Conservation (phyloP, 2,888 invertebrate genomes). For the Itoplectis maculator region DNA sequence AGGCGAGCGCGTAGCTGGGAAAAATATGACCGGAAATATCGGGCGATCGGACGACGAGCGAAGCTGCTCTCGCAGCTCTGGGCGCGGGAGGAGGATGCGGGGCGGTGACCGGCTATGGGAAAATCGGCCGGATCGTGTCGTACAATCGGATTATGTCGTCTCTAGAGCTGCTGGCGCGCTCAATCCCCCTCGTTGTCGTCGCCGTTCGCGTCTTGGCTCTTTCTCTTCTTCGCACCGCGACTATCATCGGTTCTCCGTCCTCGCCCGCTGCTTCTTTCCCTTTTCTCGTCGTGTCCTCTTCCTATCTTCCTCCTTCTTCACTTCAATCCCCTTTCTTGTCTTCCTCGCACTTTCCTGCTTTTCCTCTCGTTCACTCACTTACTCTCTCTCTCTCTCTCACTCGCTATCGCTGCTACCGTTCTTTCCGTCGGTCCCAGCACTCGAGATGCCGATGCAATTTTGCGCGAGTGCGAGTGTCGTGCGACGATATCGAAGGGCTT, state of each 20-base stretch:
- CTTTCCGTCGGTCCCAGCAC: conserved; percentile 37
- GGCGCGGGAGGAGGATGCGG: background rate
- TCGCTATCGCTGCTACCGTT: conserved; percentile 2
- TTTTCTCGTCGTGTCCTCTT: background rate
- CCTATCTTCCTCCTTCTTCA: background rate
- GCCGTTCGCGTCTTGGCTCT: conserved; percentile 49
- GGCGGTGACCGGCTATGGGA: conserved; percentile 33
- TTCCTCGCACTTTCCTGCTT: conserved; percentile 19
- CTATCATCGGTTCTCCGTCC: background rate
- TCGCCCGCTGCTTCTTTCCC: background rate
- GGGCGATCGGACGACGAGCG: conserved; percentile 35
- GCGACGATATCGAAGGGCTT: conserved; percentile 52
- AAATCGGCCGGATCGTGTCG: conserved; percentile 59
- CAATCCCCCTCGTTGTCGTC: conserved; percentile 53
- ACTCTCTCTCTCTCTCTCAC: too few relatives aligned
- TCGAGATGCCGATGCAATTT: conserved; percentile 64
- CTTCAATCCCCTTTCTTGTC: background rate
- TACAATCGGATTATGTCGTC: conserved; percentile 67
- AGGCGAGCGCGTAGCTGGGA: conserved; percentile 5
- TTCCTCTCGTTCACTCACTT: background rate
- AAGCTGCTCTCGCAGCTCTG: too few relatives aligned
- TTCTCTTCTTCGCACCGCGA: conserved; percentile 5
- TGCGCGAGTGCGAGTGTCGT: conserved; percentile 49
- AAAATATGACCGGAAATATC: conserved; percentile 56
- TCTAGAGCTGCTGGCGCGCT: background rate